Evolutionary conservation across 2,888 invertebrate species (phyloP).

Genomic region (Cerastis rubricosa): DNA sequence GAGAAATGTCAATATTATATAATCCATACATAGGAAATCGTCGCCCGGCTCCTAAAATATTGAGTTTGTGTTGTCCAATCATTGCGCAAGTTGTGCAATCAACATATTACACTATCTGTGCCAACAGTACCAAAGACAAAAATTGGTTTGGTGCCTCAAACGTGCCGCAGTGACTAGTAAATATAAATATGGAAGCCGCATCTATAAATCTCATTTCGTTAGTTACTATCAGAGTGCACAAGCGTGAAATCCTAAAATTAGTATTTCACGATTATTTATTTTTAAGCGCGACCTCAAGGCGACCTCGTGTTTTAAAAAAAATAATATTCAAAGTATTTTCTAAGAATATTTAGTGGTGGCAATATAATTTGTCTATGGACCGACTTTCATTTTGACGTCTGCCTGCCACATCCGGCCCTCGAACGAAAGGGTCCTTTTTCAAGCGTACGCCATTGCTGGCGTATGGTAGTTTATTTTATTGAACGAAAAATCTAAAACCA

Average conservation of each 20-base stretch:
- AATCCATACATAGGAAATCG: neutral
- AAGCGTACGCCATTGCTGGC: slow-evolving; percentile 97
- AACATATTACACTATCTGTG: neutral
- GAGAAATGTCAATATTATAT: neutral
- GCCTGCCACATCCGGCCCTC: slow-evolving; percentile 84
- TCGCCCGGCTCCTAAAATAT: neutral
- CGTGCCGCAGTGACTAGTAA: neutral
- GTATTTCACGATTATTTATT: neutral
- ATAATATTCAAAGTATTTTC: neutral
- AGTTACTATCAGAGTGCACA: neutral
- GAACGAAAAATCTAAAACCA: slow-evolving; percentile 94
- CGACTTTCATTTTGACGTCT: slow-evolving; percentile 73
- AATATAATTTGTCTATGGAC: slow-evolving; percentile 76
- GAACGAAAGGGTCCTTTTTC: slow-evolving; percentile 92
- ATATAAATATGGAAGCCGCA: slow-evolving; percentile 1
- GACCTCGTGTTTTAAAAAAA: too few relatives aligned
- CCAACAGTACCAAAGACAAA: slow-evolving; percentile 11
- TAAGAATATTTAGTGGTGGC: slow-evolving; percentile 59
- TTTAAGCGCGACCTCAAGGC: too few relatives aligned
- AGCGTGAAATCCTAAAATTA: neutral
- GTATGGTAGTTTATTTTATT: slow-evolving; percentile 94
- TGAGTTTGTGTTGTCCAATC: slow-evolving; percentile 13
- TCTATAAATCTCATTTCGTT: neutral
- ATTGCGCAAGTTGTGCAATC: slow-evolving; percentile 26
- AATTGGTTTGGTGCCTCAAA: neutral